Base-by-base conservation (phyloP, 1,140 invertebrate species). In the Battus philenor region DNA sequence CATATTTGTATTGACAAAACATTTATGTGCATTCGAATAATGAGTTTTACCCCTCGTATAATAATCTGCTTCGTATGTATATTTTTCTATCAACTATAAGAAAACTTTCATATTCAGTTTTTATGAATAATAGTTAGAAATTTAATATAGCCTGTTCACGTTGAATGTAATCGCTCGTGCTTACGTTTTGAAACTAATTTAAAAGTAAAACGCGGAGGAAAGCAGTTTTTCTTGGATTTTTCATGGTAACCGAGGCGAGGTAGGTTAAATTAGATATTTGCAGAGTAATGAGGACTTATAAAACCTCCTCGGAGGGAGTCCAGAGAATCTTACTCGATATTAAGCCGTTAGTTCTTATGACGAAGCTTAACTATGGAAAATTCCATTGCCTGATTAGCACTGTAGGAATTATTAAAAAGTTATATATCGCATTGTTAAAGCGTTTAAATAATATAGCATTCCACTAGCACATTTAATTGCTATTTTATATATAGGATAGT, bases 281-380 rank as follows among this genome's bases (percentile, higher is more conserved):
- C 63, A 51, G 32, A 47, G 53, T 65, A 73, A 73, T 61, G 66
- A 68, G 69, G 45, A 61, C 38, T 66, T 68, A 67, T 64, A 60
- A 52, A 47, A 34, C 41, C 22, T 22, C 13, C 20, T 20, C 12
- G 44, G 30, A 29, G 24, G 46, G 44, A 49, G 41, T 53, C 53
- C 30, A 57, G 49, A 31, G 47, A 31, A 41, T n/a, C 54, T 51
- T 31, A 46, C 41, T 66, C 59, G 59, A 60, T 67, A 64, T 64
- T 50, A 30, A 32, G 50, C 54, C 45, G 60, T 64, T 61, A 68
- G 39, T 52, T 56, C 59, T 55, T 61, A 68, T 49, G 52, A 53
- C 41, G 27, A 41, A 13, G 11, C 46, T 44, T 52, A 54, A 47
- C 51, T 48, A 54, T 50, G 46, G 39, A 27, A 27, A 10, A 41